Base-by-base conservation (phyloP, 1,140 invertebrate genomes). In the Drosophila triauraria region DNA sequence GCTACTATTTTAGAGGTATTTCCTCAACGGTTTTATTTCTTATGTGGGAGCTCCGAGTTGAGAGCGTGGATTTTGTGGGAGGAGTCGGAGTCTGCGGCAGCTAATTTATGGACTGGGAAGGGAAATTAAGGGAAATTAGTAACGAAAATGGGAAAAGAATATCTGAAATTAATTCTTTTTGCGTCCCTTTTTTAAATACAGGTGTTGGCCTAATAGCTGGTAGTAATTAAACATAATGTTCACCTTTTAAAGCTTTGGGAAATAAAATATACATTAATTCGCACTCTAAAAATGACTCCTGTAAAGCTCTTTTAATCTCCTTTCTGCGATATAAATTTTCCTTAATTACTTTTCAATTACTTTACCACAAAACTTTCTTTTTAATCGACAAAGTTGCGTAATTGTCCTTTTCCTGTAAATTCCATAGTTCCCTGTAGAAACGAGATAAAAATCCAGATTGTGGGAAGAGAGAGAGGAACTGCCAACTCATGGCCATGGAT, bases 1-100 rank as follows among this genome's bases (percentile, higher is more conserved):
- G 35, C 35, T 50, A 64, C 50, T 35, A 30, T 56, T 70, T 78
- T 60, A 48, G 27, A 69, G 62, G 51, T 50, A 83, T 78, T 61
- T 72, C 40, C 38, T 54, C 46, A 47, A 53, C 47, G 47, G 68
- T 35, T 59, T 30, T 43, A 20, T 56, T 50, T 82, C 62, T 74
- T 74, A 85, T 78, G 82, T 85, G 82, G 82, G 81, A 84, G 81
- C 53, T 32, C 46, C 3, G 7, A 13, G 40, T 23, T 70, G 23
- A 27, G 51, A 58, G 48, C 20, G 23, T 43, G 50, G 40, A n/a
- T 32, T 40, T 27, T 30, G 46, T 30, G 30, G 47, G 60, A 43
- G 59, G 38, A 38, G 43, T 46, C 2, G 32, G 27, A 30, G 9
- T 4, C 58, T 40, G n/a, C 9, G 27, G 25, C 15, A 32, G 17